Conservation (phyloP, 2,888 invertebrate genomes). For the Cinara cedri region DNA sequence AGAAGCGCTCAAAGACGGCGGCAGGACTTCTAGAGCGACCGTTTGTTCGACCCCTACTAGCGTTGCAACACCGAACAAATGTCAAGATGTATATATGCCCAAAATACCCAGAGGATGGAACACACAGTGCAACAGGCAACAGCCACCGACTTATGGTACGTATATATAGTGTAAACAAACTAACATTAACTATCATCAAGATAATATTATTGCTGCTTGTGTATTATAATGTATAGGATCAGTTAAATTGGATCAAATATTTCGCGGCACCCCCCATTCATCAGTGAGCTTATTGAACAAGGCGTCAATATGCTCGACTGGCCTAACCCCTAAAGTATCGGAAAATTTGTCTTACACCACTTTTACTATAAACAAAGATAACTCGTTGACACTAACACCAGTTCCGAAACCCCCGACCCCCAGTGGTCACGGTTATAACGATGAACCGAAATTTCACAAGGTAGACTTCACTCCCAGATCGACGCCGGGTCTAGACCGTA, state of each 20-base stretch:
- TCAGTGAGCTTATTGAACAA: slow-evolving; percentile 59
- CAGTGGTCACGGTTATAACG: not conserved
- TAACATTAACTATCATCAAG: not conserved
- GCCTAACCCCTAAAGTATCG: slow-evolving; percentile 20
- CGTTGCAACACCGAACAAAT: slow-evolving; percentile 18
- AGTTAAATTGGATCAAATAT: slow-evolving; percentile 61
- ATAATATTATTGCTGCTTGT: slow-evolving; percentile 4
- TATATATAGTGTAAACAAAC: not conserved
- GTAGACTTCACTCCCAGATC: slow-evolving; percentile 50
- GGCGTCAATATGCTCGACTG: slow-evolving; percentile 44
- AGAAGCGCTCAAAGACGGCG: slow-evolving; percentile 57
- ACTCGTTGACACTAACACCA: slow-evolving; percentile 40
- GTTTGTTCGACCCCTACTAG: slow-evolving; percentile 53
- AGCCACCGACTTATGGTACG: slow-evolving; percentile 48
- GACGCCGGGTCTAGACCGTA: slow-evolving; percentile 18
- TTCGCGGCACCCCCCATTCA: slow-evolving; percentile 60
- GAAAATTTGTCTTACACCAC: slow-evolving; percentile 43
- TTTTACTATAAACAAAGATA: slow-evolving; percentile 47
- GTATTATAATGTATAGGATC: slow-evolving; percentile 21
- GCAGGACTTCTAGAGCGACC: slow-evolving; percentile 47
- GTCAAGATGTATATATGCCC: slow-evolving; percentile 65
- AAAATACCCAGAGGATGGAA: slow-evolving; percentile 66
- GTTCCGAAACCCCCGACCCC: slow-evolving; percentile 28
- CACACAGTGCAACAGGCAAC: slow-evolving; percentile 53
- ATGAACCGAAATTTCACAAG: slow-evolving; percentile 34